Conservation (phyloP, 23 tunicate genomes). For the Diplosoma virens region DNA sequence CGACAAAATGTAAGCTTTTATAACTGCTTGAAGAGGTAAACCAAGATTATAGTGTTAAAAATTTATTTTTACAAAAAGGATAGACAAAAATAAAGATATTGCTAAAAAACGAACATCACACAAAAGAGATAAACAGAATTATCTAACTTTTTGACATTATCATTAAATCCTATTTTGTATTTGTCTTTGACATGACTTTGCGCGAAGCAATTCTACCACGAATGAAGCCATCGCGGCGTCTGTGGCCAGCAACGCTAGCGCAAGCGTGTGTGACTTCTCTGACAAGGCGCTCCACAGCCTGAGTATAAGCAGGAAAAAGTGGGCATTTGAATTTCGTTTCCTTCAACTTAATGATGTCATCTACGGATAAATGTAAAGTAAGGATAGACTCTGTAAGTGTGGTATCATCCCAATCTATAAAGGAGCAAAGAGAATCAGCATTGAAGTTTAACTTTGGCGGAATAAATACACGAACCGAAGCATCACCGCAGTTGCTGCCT, state of each 20-base stretch:
- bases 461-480: not conserved
- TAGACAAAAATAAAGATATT: no score
- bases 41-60: no score
- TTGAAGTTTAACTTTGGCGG: slow-evolving; percentile 11
- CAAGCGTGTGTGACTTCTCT: not conserved
- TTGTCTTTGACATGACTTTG: not conserved
- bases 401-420: not conserved
- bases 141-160: no score
- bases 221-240: not conserved
- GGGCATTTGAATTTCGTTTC: no score
- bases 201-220: not conserved
- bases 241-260: not conserved
- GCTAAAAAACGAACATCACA: no score
- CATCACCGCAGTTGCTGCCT: slow-evolving; percentile 6
- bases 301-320: slow-evolving; percentile 6
- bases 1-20: no score
- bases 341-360: not conserved
- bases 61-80: no score
- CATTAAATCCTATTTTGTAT: slow-evolving; percentile 4
- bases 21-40: no score
- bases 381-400: not conserved
- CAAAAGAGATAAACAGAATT: no score
- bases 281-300: not conserved
- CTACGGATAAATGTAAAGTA: not conserved
- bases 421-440: not conserved